phyloP scores from a whole-genome alignment of 2,888 invertebrate genomes.

The Graphium colonna region DNA sequence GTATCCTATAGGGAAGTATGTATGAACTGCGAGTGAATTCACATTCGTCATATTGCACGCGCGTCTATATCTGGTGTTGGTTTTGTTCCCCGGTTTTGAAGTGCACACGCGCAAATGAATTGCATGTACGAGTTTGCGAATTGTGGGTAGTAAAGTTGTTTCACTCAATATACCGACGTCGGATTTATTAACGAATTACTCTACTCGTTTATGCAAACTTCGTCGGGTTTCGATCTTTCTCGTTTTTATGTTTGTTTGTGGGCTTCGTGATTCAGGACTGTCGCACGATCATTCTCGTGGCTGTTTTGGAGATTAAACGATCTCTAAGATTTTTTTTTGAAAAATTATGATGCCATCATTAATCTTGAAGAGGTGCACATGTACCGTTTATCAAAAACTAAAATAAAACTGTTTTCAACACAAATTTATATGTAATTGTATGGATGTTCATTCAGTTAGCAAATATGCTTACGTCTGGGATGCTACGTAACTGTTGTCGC shows the following conservation, averaged over 20 bases:
- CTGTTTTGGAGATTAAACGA: no score
- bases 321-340: no score
- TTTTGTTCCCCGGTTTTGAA: constrained; percentile 20
- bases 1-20: not conserved
- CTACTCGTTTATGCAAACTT: constrained; percentile 13
- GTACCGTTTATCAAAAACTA: no score
- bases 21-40: not conserved
- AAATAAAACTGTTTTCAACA: no score
- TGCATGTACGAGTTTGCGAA: constrained; percentile 20
- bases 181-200: constrained; percentile 12
- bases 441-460: no score
- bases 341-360: no score
- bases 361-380: no score
- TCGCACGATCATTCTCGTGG: no score
- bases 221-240: not conserved
- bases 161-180: constrained; percentile 16
- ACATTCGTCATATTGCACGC: constrained; percentile 18
- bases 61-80: constrained; percentile 16
- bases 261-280: no score
- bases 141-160: constrained; percentile 16
- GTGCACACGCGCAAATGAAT: constrained; percentile 23
- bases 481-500: no score
- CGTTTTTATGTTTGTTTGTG: not conserved
- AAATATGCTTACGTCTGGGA: no score
- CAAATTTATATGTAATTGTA: no score